Evolutionary conservation across 1,140 invertebrate species (phyloP), one percentile per base, ranked within the genome.

Genomic region (Chionoecetes opilio): DNA sequence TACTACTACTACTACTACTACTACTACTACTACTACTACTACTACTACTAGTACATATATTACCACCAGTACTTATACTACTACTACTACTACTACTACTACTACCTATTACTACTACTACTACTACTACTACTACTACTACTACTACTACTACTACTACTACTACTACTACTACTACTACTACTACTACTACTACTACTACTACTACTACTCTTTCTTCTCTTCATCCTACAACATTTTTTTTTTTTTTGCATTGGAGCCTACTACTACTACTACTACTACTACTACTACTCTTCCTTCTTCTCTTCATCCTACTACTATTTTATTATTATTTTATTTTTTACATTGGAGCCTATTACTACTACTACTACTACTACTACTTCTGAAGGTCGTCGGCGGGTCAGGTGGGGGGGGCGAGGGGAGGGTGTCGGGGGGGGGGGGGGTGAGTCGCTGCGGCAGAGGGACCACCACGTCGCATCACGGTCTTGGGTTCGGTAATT

Each of bases 1-100:
- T 63, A 63, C 53, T 63, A 63, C 53, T 63, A 63, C 53, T 63
- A 63, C 53, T 63, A 63, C 53, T 63, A 63, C 53, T 63, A 63
- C 53, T 63, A 63, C 53, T 63, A 63, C 53, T 63, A 63, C 53
- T 63, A 63, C 17, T 63, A 63, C 53, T 63, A 63, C 53, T 63
- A 63, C 53, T 63, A 63, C 53, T 63, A 63, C 53, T 9, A 63
- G 8, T 63, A 63, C 53, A 8, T 14, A 2, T 21, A 63, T 26
- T 63, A 63, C 6, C 17, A 63, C 21, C n/a, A n/a, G n/a, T n/a
- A n/a, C n/a, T n/a, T n/a, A n/a, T n/a, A n/a, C n/a, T n/a, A n/a
- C n/a, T n/a, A n/a, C n/a, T n/a, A n/a, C n/a, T 46, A 46, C 41
- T 46, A 46, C 41, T 46, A 46, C 41, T 46, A 8, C 41, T 46